Evolutionary conservation across 2,888 invertebrate species (phyloP).

Genomic region (Noctua fimbriata): DNA sequence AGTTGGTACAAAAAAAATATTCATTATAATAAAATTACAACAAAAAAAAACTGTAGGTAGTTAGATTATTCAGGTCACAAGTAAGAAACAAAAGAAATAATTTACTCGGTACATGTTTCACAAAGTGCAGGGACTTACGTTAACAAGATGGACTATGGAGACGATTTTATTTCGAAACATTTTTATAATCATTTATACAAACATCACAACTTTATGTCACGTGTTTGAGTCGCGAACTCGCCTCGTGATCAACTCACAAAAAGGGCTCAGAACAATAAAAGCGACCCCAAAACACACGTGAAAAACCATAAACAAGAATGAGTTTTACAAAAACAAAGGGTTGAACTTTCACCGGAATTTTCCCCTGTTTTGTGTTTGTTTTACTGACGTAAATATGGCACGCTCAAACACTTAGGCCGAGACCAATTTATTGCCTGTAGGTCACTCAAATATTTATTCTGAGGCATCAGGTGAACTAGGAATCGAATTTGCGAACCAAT

Average conservation of each 20-base stretch:
- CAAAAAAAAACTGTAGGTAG: too few relatives aligned
- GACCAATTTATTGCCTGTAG: neutral
- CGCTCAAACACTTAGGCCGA: neutral
- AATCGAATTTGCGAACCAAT: neutral
- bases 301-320: conserved; percentile 21
- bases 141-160: neutral
- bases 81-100: too few relatives aligned
- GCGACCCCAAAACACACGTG: conserved; percentile 12
- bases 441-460: conserved; percentile 16
- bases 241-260: conserved; percentile 10
- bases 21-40: too few relatives aligned
- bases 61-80: too few relatives aligned
- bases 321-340: conserved; percentile 3
- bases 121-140: neutral
- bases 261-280: neutral
- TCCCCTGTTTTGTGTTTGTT: conserved; percentile 3
- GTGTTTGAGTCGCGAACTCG: neutral
- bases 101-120: neutral
- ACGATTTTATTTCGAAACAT: neutral
- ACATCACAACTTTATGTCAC: conserved; percentile 1
- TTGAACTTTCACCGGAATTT: neutral
- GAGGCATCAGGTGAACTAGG: conserved; percentile 6
- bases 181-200: neutral
- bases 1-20: neutral
- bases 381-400: conserved; percentile 10